These are phyloP conservation scores for Lamellibrachia luymesi DNA, from an alignment of 1,140 invertebrate species.

Conservation along the genomic window DNA sequence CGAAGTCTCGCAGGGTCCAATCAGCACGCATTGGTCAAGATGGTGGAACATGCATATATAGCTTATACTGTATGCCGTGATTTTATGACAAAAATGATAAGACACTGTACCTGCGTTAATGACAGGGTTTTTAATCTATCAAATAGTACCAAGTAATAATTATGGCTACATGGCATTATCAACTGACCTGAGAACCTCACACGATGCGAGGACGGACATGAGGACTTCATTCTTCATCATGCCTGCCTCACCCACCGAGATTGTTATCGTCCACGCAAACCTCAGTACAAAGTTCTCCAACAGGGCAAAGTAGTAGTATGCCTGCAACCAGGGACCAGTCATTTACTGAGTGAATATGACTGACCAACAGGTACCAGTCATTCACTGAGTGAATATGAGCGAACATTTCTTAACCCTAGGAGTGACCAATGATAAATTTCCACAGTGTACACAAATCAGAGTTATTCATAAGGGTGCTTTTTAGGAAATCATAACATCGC, in stretches of 20 bases:
- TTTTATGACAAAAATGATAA: too few relatives aligned
- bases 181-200: conserved; percentile 87
- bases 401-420: not conserved
- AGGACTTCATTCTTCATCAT: conserved; percentile 81
- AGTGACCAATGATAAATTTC: too few relatives aligned
- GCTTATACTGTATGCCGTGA: too few relatives aligned
- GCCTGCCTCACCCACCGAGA: conserved; percentile 81
- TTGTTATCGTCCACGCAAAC: conserved; percentile 82
- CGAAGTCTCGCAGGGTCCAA: too few relatives aligned
- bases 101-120: too few relatives aligned
- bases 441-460: too few relatives aligned
- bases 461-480: too few relatives aligned
- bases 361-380: not conserved
- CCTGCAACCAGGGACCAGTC: conserved; percentile 36
- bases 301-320: conserved; percentile 96
- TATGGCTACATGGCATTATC: not conserved
- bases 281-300: conserved; percentile 91
- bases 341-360: not conserved
- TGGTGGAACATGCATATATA: too few relatives aligned
- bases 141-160: not conserved
- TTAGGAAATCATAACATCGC: too few relatives aligned
- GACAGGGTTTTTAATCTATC: too few relatives aligned
- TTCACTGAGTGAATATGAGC: conserved; percentile 12
- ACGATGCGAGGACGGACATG: conserved; percentile 80
- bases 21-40: too few relatives aligned